Base-by-base conservation (phyloP, 1,140 invertebrate species). In the Himalopsyche phryganea region DNA sequence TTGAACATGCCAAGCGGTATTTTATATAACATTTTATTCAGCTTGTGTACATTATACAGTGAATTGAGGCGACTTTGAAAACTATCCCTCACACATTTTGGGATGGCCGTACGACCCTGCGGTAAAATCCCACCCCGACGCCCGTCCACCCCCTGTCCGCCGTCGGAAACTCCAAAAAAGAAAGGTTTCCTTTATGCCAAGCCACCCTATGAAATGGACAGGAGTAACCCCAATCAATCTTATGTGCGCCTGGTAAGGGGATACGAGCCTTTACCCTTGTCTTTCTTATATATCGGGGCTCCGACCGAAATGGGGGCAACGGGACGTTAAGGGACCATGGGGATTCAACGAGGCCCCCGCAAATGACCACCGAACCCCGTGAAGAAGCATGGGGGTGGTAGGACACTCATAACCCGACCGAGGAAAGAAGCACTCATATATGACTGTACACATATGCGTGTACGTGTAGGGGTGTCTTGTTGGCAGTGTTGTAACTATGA, bases 181-280 rank as follows among this genome's bases (percentile, higher is more conserved):
- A 49, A 48, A 59, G 65, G 66, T 57, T 63, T 66, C 44, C 52
- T 55, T 55, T 55, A 38, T 55, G n/a, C 52, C 52, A 17, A 15
- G 36, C 71, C 66, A 72, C 49, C 72, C 72, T 66, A 50, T 64
- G 69, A 71, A 71, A 41, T 48, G 55, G 60, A 58, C 60, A 58
- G 55, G 60, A 44, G 55, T 47, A 28, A 53, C 57, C 61, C 58
- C 61, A 54, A 64, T 64, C 61, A 59, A 64, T 64, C 61, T 64
- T 64, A 49, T 54, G 61, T 56, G 56, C 49, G 17, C 61, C 52
- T 47, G 57, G 48, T 47, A 52, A 49, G 51, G 50, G 41, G 50
- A 40, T 35, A 23, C 13, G 50, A 41, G 55, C 63, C 65, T 55
- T 59, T 10, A 23, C 61, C 66, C 63, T 66, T 64, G 65, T 65